Evolutionary conservation across 2,113 vertebrate species (phyloP).

Genomic region (Neomonachus schauinslandi): DNA sequence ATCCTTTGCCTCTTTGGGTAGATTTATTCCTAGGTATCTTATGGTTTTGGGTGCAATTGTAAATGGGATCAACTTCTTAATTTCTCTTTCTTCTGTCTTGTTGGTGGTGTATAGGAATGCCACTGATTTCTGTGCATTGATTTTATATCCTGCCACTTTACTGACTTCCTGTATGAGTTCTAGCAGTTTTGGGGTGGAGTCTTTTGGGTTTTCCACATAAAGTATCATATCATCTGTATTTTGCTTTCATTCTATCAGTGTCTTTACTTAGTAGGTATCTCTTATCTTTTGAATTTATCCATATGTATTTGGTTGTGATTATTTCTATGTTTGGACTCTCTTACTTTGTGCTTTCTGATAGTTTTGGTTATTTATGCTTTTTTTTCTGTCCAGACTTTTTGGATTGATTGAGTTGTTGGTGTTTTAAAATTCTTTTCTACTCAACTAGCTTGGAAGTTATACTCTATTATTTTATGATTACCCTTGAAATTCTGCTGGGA

Average conservation of each 20-base stretch:
- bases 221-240: not conserved
- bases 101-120: too few species aligned
- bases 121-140: too few species aligned
- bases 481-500: not conserved
- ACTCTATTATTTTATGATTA: not conserved
- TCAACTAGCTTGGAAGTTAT: not conserved
- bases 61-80: too few species aligned
- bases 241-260: not conserved
- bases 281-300: not conserved
- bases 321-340: not conserved
- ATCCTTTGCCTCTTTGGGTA: too few species aligned
- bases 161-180: too few species aligned
- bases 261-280: slow-evolving; percentile 17
- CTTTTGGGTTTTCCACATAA: too few species aligned
- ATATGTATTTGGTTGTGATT: not conserved
- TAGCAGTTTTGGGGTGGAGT: too few species aligned
- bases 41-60: too few species aligned
- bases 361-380: not conserved
- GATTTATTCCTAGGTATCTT: too few species aligned
- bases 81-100: too few species aligned
- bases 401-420: not conserved
- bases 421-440: not conserved
- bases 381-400: not conserved
- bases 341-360: slow-evolving; percentile 14
- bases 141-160: too few species aligned